These are phyloP conservation scores for Pseudonaja textilis DNA, from an alignment of 2,113 vertebrate genomes.

Conservation along the genomic window DNA sequence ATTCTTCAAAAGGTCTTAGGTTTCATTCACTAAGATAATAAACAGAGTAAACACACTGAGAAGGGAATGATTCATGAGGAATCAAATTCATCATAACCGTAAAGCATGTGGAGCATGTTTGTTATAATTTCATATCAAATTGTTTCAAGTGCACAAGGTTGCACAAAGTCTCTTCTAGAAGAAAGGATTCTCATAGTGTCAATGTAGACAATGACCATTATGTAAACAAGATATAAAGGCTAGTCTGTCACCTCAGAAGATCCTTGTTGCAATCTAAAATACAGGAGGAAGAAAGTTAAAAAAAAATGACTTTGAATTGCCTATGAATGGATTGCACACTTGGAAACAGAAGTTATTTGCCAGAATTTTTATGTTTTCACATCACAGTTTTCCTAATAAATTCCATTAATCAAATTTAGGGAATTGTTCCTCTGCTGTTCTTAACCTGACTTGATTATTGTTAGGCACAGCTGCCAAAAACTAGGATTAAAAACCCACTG, in stretches of 20 bases:
- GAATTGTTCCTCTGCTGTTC: background rate
- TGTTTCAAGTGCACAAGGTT: background rate
- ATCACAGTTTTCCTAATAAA: background rate
- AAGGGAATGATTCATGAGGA: background rate
- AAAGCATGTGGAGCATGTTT: background rate
- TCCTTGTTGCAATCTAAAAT: background rate
- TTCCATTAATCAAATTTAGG: background rate
- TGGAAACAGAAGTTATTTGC: background rate
- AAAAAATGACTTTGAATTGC: background rate
- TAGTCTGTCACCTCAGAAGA: background rate
- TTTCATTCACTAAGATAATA: background rate
- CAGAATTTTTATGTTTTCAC: background rate
- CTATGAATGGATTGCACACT: background rate
- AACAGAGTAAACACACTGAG: background rate
- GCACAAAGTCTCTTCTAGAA: background rate
- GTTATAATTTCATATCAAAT: background rate
- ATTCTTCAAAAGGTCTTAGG: background rate
- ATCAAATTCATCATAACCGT: background rate
- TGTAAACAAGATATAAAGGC: background rate
- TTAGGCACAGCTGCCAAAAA: background rate
- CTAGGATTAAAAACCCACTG: background rate
- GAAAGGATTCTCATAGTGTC: background rate
- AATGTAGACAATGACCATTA: background rate
- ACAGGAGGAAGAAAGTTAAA: background rate
- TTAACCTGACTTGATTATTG: background rate